phyloP scores from a whole-genome alignment of 2,113 vertebrate species.

The Phoenicopterus ruber region DNA sequence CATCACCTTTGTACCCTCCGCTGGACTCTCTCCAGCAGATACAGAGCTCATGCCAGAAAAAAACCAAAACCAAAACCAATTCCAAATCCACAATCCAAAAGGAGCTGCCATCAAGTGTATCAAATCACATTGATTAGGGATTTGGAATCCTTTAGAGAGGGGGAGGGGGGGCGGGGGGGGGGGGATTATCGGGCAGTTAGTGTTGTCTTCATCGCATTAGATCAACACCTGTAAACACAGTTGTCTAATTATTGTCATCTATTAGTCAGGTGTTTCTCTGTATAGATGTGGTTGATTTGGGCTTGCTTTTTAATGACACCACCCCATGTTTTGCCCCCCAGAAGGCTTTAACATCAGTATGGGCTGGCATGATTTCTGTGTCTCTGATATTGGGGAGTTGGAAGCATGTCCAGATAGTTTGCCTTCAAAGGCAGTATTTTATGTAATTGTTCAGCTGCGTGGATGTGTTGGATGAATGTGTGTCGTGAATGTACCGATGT shows the following conservation, averaged over 20 bases:
- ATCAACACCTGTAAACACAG: background rate
- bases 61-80: too few species aligned
- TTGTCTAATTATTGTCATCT: background rate
- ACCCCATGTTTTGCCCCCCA: fast-evolving
- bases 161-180: too few species aligned
- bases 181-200: background rate
- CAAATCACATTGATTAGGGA: background rate
- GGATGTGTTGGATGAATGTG: background rate
- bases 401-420: background rate
- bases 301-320: background rate
- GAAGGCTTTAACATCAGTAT: background rate
- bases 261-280: background rate
- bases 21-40: too few species aligned
- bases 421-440: background rate
- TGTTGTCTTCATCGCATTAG: background rate
- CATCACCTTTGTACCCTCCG: too few species aligned
- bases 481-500: background rate
- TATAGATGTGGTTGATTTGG: background rate
- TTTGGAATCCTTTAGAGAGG: background rate
- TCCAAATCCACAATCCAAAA: background rate
- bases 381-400: background rate
- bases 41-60: too few species aligned
- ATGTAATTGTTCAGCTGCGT: constrained; percentile 7
- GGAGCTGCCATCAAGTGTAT: background rate
- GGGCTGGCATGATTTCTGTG: background rate